Base-by-base conservation (phyloP, 2,113 vertebrate species). In the Catagonus wagneri region DNA sequence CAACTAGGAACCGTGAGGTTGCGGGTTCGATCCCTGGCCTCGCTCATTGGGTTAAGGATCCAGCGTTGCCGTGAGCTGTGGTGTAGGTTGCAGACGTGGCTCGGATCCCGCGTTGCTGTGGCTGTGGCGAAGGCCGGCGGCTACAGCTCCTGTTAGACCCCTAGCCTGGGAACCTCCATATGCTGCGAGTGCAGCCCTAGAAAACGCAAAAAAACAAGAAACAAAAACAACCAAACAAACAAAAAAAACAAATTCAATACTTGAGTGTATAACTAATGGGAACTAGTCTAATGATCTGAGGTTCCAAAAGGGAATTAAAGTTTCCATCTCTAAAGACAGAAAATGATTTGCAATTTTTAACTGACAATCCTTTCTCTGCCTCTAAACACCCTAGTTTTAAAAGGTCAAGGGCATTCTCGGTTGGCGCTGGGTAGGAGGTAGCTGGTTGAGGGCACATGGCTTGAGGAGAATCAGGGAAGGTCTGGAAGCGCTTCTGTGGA, bases 401-500 rank as follows among this genome's bases (percentile, higher is more conserved):
- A 65, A 93, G 60, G 54, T 58, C 44, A 34, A 60, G 56, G 39
- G 68, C 50, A 39, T 54, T n/a, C 39, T 66, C 7, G 0, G 50
- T 61, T 69, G 83, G 29, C 76, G 22, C 63, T 34, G 36, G 19
- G 13, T 29, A 50, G n/a, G 75, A 52, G 5, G 63, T 50, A 36
- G 36, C 29, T 75, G 54, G 9, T 39, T 50, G 15, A 71, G 56
- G 63, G n/a, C 17, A 68, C 14, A 44, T 11, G 72, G 36, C 36
- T 50, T 4, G 19, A 71, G 34, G 29, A 74, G 52, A 74, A 90
- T 29, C 44, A 83, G 58, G 50, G 44, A 95, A n/a, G 83, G 23
- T 75, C 75, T 96, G 52, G 74, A 97, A 79, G 63, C 2, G 3
- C 36, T 69, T 91, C 81, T 90, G 66, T 65, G 58, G 81, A 93